Evolutionary conservation across 2,113 vertebrate genomes (phyloP), one percentile per base, ranked within the genome.

Genomic region (Carassius gibelio): DNA sequence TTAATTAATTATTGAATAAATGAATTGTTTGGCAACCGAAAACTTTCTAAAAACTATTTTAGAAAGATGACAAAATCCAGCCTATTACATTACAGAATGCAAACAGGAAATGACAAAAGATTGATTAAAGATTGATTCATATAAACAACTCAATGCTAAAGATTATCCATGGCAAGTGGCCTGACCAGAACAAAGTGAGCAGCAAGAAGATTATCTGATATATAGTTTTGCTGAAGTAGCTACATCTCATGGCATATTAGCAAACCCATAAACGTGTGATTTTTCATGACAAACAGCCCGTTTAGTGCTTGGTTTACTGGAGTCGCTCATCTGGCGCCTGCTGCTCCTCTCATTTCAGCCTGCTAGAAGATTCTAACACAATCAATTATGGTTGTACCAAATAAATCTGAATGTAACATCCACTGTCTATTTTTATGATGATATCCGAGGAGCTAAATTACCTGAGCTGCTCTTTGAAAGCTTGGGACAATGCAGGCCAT

Each of bases 401-500:
- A 64, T 45, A 64, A 80, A 45, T 45, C 21, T 14, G 13, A 79
- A 38, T 62, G 57, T 45, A 62, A 17, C 76, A 79, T 61, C 55
- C 8, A 79, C 7, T 42, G 36, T 62, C n/a, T 45, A 42, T 42
- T 80, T n/a, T 80, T 45, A n/a, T 80, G 77, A 80, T 23, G 59
- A 9, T 80, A 64, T 64, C 77, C 9, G 21, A 45, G 77, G n/a
- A 80, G 77, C 57, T 80, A 45, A 64, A 80, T 64, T n/a, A 80
- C 30, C 69, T 75, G 71, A 38, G 14, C 19, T 61, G 15, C 82
- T 76, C n/a, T 45, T 42, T 83, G 82, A 74, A 59, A 59, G 15
- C 36, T 61, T 62, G 55, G 19, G 59, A 38, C 23, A 64, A 62
- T 57, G 45, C 55, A 45, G 13, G 3, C 59, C 8, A 26, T 17